Conservation (phyloP, 2,113 vertebrate species). For the Pleuronectes platessa region DNA sequence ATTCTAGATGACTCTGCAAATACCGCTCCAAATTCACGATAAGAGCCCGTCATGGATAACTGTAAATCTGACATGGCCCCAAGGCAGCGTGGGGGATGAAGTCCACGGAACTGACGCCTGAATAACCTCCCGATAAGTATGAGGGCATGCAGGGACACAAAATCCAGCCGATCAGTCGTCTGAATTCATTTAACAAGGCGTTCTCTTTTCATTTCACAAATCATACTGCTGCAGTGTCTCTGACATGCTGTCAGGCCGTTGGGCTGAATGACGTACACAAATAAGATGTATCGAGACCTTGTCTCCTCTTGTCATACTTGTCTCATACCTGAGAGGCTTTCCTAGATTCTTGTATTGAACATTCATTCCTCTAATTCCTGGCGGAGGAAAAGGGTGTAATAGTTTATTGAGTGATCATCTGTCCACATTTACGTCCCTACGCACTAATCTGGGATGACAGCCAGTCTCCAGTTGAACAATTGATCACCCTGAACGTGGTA, state of each 20-base stretch:
- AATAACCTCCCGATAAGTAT: constrained; percentile 62
- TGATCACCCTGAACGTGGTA: constrained; percentile 23
- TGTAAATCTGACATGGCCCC: constrained; percentile 77
- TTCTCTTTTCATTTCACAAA: constrained; percentile 62
- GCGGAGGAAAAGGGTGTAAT: constrained; percentile 49
- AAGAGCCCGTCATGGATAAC: constrained; percentile 73
- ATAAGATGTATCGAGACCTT: constrained; percentile 66
- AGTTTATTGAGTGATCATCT: constrained; percentile 65
- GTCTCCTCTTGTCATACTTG: constrained; percentile 61
- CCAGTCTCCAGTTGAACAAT: constrained; percentile 21
- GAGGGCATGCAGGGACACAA: constrained; percentile 38
- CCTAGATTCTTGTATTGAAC: constrained; percentile 37
- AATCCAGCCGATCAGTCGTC: constrained; percentile 58
- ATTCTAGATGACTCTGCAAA: constrained; percentile 77
- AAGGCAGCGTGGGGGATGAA: constrained; percentile 73
- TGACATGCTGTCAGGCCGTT: constrained; percentile 66
- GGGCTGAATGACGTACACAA: constrained; percentile 63
- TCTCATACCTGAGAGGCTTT: constrained; percentile 39
- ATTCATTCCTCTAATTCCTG: constrained; percentile 48
- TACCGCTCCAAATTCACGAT: constrained; percentile 75
- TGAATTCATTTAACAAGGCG: constrained; percentile 71
- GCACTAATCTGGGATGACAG: constrained; percentile 32
- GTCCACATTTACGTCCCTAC: constrained; percentile 44
- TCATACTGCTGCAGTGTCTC: constrained; percentile 55
- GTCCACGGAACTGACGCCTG: constrained; percentile 60